These are phyloP conservation scores for Sinotaia quadrata DNA, from an alignment of 2,888 invertebrate genomes.

Conservation along the genomic window DNA sequence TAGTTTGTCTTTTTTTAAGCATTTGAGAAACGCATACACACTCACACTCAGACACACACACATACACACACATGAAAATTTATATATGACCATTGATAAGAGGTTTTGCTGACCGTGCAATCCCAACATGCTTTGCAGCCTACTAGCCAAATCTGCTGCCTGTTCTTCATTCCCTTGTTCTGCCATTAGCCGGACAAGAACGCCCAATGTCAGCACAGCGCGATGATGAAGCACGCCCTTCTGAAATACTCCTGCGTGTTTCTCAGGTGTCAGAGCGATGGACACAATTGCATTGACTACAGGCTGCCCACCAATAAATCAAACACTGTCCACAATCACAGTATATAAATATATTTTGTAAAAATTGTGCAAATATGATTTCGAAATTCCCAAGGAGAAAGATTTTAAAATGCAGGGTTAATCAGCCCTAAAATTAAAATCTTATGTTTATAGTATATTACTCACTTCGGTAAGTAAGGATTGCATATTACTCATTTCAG, in stretches of 20 bases:
- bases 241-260: slow-evolving; percentile 29
- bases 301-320: slow-evolving; percentile 13
- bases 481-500: too few relatives aligned
- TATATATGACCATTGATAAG: too few relatives aligned
- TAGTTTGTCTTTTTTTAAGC: not conserved
- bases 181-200: slow-evolving; percentile 37
- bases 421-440: too few relatives aligned
- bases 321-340: too few relatives aligned
- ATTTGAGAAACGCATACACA: not conserved
- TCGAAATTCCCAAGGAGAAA: too few relatives aligned
- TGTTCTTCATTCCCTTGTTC: slow-evolving; percentile 32
- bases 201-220: slow-evolving; percentile 46
- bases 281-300: slow-evolving; percentile 18
- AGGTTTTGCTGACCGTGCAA: slow-evolving; percentile 53
- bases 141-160: slow-evolving; percentile 36
- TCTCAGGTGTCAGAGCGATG: slow-evolving; percentile 38
- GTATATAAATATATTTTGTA: too few relatives aligned
- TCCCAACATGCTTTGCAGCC: slow-evolving; percentile 48
- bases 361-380: too few relatives aligned
- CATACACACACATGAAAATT: too few relatives aligned
- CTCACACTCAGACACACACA: not conserved
- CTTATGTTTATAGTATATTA: too few relatives aligned
- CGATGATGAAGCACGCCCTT: slow-evolving; percentile 42
- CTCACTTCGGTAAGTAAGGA: too few relatives aligned
- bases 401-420: too few relatives aligned